phyloP scores from a whole-genome alignment of 2,888 invertebrate genomes.

The Latheticus oryzae region DNA sequence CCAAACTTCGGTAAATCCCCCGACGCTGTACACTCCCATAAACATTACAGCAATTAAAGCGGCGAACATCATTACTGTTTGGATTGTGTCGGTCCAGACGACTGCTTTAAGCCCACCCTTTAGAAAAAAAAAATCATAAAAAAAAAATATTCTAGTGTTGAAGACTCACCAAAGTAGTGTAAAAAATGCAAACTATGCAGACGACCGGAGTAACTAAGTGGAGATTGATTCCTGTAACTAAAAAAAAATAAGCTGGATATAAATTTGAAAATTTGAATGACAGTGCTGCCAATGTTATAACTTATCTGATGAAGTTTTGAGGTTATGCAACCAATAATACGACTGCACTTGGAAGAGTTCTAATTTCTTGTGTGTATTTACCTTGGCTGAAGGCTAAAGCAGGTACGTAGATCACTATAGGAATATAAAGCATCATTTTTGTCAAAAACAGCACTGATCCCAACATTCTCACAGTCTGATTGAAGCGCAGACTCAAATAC shows the following conservation, averaged over 20 bases:
- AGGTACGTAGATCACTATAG: conserved; percentile 89
- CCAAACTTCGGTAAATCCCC: conserved; percentile 74
- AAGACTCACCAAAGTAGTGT: conserved; percentile 88
- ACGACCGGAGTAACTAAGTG: conserved; percentile 84
- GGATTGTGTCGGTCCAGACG: conserved; percentile 84
- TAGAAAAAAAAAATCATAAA: too few relatives aligned
- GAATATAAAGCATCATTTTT: conserved; percentile 82
- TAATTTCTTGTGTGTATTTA: conserved; percentile 63
- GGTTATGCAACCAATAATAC: background rate
- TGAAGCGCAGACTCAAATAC: conserved; percentile 78
- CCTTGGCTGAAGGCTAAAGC: conserved; percentile 87
- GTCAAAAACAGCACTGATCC: conserved; percentile 78
- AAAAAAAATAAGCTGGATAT: background rate
- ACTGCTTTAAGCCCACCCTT: conserved; percentile 85
- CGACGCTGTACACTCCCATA: conserved; percentile 75
- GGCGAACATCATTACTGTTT: conserved; percentile 79
- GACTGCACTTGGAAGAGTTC: background rate
- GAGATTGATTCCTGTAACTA: conserved; percentile 85
- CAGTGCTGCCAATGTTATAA: too few relatives aligned
- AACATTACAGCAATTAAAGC: conserved; percentile 75
- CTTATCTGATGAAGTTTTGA: too few relatives aligned
- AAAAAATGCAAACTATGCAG: conserved; percentile 91
- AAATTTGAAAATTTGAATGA: background rate
- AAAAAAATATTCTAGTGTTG: too few relatives aligned
- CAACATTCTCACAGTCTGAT: conserved; percentile 74